Percentiles rank a stretch among this genome's conserved stretches.
Conservation (phyloP, 1,140 invertebrate species). For the Sarcophaga peregrina region DNA sequence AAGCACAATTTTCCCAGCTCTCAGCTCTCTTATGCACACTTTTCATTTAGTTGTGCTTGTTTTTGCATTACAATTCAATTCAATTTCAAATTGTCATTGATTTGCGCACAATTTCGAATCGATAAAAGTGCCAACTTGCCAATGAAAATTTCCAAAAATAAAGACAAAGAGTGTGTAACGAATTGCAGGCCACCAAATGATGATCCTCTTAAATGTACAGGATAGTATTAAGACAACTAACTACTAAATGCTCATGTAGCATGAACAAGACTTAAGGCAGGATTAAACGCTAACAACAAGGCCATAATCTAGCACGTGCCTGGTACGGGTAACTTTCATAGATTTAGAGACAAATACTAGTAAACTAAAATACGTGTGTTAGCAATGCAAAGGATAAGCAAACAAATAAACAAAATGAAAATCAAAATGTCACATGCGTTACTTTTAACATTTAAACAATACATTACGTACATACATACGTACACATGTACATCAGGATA, state of each 20-base stretch:
- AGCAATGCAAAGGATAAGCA: not conserved
- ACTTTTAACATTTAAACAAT: conserved; percentile 4
- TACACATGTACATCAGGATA: no score
- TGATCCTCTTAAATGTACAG: no score
- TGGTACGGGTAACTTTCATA: not conserved
- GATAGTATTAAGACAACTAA: not conserved
- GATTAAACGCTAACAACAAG: conserved; percentile 15
- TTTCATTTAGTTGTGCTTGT: conserved; percentile 27
- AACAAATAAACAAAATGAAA: conserved; percentile 8
- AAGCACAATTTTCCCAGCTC: not conserved
- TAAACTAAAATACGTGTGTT: not conserved
- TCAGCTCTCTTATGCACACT: conserved; percentile 12
- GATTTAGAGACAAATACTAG: not conserved
- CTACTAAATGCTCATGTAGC: conserved; percentile 4
- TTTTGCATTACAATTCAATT: conserved; percentile 14
- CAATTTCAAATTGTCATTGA: not conserved
- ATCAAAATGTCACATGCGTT: conserved; percentile 37
- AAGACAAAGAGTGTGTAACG: conserved; percentile 25
- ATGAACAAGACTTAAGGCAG: conserved; percentile 22
- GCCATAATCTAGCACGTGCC: conserved; percentile 35
- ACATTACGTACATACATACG: no score
- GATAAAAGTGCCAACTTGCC: not conserved
- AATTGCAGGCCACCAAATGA: not conserved
- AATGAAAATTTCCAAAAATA: conserved; percentile 19
- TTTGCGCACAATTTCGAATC: not conserved